These are phyloP conservation scores for Palythoa grandiflora DNA, from an alignment of 92 coral and sea anemone genomes.

Conservation along the genomic window DNA sequence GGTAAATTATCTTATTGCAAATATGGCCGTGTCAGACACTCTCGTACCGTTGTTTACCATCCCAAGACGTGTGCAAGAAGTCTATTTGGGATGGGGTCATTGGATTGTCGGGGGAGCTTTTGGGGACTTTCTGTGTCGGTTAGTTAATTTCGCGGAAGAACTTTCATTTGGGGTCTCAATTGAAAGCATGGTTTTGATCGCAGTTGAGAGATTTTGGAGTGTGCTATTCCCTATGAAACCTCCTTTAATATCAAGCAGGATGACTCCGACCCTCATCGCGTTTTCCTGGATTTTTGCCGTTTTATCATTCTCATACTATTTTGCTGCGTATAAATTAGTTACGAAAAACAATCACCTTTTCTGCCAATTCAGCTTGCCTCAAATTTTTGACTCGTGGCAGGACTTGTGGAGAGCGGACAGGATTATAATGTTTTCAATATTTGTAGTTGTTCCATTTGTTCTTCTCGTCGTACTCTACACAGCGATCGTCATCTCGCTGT, in stretches of 20 bases:
- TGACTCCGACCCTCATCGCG: too few species aligned
- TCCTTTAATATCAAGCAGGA: too few species aligned
- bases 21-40: conserved; percentile 36
- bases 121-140: conserved; percentile 23
- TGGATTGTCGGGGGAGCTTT: conserved; percentile 13
- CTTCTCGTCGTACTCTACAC: conserved; percentile 25
- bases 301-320: neutral
- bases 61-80: conserved; percentile 39
- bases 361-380: conserved; percentile 21
- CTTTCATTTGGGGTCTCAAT: conserved; percentile 29
- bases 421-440: conserved; percentile 7
- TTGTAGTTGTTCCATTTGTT: conserved; percentile 13
- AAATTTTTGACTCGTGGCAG: conserved; percentile 33
- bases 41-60: conserved; percentile 18
- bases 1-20: conserved; percentile 23
- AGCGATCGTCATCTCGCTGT: conserved; percentile 11
- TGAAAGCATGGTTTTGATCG: conserved; percentile 26
- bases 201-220: too few species aligned
- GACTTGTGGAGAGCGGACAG: conserved; percentile 45
- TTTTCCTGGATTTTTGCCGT: neutral
- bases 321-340: neutral
- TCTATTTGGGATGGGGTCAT: conserved; percentile 26
- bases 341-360: neutral
- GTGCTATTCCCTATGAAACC: too few species aligned
- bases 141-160: conserved; percentile 37